phyloP scores from a whole-genome alignment of 2,888 invertebrate genomes.

The Diploptera punctata region DNA sequence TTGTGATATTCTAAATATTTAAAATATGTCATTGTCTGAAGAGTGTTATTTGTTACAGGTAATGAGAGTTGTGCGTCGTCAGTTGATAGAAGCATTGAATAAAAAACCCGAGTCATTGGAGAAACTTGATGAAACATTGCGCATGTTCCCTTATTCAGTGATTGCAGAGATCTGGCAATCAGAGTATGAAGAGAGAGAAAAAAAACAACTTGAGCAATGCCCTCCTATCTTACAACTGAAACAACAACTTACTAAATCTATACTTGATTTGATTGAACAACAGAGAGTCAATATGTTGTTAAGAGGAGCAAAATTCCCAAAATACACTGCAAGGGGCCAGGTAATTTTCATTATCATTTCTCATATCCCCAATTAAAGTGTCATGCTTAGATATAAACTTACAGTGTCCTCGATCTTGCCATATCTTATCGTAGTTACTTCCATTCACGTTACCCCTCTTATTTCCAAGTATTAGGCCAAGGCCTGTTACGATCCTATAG shows the following conservation, averaged over 20 bases:
- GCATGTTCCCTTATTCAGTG: conserved; percentile 22
- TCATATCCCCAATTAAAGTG: too few relatives aligned
- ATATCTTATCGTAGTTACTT: too few relatives aligned
- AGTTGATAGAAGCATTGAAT: conserved; percentile 29
- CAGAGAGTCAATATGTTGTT: conserved; percentile 33
- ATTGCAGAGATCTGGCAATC: conserved; percentile 33
- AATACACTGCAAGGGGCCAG: conserved; percentile 27
- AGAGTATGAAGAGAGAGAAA: conserved; percentile 31
- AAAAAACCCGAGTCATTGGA: conserved; percentile 25
- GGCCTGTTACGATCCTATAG: too few relatives aligned
- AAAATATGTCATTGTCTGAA: too few relatives aligned
- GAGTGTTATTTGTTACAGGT: too few relatives aligned
- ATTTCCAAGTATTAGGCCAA: too few relatives aligned
- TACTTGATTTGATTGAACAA: conserved; percentile 28
- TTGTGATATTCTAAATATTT: too few relatives aligned
- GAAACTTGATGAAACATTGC: conserved; percentile 27
- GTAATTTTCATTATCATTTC: too few relatives aligned
- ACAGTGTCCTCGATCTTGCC: too few relatives aligned
- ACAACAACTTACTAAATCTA: background rate
- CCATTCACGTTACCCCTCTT: too few relatives aligned
- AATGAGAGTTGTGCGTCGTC: conserved; percentile 36
- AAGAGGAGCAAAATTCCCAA: conserved; percentile 35
- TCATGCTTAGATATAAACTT: too few relatives aligned
- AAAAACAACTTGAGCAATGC: conserved; percentile 26
- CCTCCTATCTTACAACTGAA: conserved; percentile 34